These are phyloP conservation scores for Cataglyphis cursor DNA, from an alignment of 2,888 invertebrate genomes.

Conservation along the genomic window DNA sequence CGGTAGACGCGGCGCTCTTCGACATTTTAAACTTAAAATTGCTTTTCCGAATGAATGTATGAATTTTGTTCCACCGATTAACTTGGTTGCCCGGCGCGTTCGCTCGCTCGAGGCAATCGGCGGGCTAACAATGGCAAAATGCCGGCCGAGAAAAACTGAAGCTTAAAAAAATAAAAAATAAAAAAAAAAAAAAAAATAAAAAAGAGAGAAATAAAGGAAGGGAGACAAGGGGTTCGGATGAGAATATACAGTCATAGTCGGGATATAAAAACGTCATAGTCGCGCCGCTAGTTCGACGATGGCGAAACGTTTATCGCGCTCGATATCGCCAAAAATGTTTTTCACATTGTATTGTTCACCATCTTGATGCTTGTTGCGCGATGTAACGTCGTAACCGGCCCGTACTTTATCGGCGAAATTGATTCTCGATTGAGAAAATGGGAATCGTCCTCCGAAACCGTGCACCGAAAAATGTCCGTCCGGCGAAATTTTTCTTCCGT, in stretches of 20 bases:
- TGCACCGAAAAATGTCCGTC: background rate
- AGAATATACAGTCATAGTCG: background rate
- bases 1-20: conserved; percentile 44
- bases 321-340: conserved; percentile 49
- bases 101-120: conserved; percentile 51
- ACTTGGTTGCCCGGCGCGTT: conserved; percentile 26
- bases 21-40: conserved; percentile 58
- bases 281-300: conserved; percentile 7
- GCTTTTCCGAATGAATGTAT: conserved; percentile 59
- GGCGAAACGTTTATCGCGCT: background rate
- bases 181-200: conserved; percentile 26
- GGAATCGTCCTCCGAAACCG: background rate
- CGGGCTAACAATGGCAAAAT: conserved; percentile 38
- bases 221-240: conserved; percentile 25
- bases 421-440: conserved; percentile 42
- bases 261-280: conserved; percentile 38
- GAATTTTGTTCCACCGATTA: conserved; percentile 62
- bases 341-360: conserved; percentile 9
- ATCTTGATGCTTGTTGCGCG: conserved; percentile 17
- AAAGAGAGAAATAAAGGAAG: conserved; percentile 30
- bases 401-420: conserved; percentile 50
- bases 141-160: conserved; percentile 11
- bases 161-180: conserved; percentile 14
- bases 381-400: conserved; percentile 34
- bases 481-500: conserved; percentile 36